Evolutionary conservation across 30 jellyfish, hydroid and myxozoan species (phyloP), one percentile per base, ranked within the genome.

Genomic region (Aurelia coerulea): DNA sequence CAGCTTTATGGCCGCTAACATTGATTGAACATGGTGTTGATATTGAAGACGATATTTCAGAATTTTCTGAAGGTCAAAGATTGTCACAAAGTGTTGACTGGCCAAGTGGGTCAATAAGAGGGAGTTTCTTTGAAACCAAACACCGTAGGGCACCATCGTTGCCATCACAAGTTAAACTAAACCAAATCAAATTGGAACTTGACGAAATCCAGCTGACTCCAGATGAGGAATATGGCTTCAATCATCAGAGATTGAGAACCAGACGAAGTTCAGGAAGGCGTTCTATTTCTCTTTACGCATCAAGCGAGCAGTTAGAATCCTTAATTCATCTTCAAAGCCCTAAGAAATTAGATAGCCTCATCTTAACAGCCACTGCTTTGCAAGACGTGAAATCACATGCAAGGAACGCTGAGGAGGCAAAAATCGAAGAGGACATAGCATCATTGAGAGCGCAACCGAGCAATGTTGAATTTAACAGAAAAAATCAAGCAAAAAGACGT

Each of bases 221-320:
- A 41, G 93, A 94, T 64, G 89, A 81, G 53, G 98, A 94, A 68
- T 94, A 94, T 60, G 98, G 98, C 6, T 94, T 94, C 54, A 94
- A 94, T 79, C 97, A 94, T 14, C 79, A 73, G 41, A 69, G 98
- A 58, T 41, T 49, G 18, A 75, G 88, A 65, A 79, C 92, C 7
- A 52, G 80, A 34, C 86, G 75, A 54, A 51, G 74, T 2, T 54
- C 62, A 10, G 83, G 87, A 50, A 39, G 86, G 29, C 74, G 85
- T 60, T 73, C 93, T 10, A 69, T 92, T 6, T 92, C 98, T 17
- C 84, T 92, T 4, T 92, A 86, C 77, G 80, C 91, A 16, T 75
- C 98, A 10, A 56, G 78, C 12, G 93, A 78, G n/a, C 54, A 60
- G 35, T 52, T 74, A 12, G 75, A 23, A 14, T 31, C 31, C 6